A percentile compares a stretch with the other conserved stretches of the same genome.
These are phyloP conservation scores for Pandion haliaetus DNA, from an alignment of 2,113 vertebrate species.

Conservation along the genomic window DNA sequence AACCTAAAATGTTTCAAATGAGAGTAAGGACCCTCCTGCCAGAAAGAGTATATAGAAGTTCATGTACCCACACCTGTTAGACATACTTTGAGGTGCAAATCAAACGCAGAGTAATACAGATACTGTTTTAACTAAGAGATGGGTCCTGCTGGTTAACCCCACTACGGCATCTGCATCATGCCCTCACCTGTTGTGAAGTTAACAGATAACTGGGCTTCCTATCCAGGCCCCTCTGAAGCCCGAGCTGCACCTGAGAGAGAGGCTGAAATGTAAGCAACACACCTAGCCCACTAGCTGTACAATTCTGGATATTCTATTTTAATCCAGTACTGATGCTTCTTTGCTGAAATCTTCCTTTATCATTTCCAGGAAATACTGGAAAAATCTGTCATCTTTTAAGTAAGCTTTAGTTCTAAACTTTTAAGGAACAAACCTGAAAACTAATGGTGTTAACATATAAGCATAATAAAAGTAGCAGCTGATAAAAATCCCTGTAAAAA, in stretches of 20 bases:
- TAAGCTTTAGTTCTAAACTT: not conserved
- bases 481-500: not conserved
- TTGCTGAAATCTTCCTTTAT: not conserved
- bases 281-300: not conserved
- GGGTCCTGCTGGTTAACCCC: not conserved
- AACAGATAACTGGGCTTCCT: not conserved
- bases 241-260: not conserved
- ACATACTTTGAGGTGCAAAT: not conserved
- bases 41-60: not conserved
- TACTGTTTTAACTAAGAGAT: not conserved
- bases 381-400: not conserved
- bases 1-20: not conserved
- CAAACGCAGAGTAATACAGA: not conserved
- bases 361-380: not conserved
- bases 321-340: not conserved
- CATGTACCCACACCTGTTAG: rapidly evolving
- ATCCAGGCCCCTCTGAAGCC: not conserved
- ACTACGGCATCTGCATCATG: not conserved
- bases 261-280: not conserved
- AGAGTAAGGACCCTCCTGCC: not conserved
- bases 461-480: not conserved
- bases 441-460: not conserved
- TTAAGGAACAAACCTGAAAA: not conserved
- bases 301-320: not conserved
- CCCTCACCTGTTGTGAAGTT: not conserved